These are phyloP conservation scores for Ctenoplectra terminalis DNA, from an alignment of 1,140 invertebrate genomes.

Conservation along the genomic window DNA sequence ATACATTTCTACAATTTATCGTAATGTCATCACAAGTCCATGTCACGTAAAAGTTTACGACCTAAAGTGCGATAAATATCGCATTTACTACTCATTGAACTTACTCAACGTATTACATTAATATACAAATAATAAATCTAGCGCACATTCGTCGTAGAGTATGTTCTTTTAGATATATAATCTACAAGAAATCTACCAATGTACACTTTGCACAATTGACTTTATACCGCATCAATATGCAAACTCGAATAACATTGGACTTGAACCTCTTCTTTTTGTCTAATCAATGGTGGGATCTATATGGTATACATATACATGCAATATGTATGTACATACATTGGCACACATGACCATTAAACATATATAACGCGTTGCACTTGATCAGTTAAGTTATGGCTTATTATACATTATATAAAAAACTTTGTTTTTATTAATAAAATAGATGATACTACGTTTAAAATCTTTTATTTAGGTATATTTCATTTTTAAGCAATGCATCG, in stretches of 20 bases:
- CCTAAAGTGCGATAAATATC: conserved; percentile 24
- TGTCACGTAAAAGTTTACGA: conserved; percentile 16
- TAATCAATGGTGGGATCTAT: conserved; percentile 34
- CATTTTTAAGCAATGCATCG: not conserved
- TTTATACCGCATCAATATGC: not conserved
- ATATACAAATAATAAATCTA: conserved; percentile 21
- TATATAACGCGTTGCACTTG: not conserved
- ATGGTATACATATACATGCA: no score
- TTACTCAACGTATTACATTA: conserved; percentile 12
- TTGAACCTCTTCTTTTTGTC: conserved; percentile 48
- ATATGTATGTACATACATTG: not conserved
- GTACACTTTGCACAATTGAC: not conserved
- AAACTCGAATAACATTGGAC: conserved; percentile 40
- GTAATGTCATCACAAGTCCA: conserved; percentile 26
- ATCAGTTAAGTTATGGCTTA: not conserved
- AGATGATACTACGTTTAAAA: not conserved
- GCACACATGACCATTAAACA: not conserved
- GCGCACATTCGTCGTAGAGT: not conserved
- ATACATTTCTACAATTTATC: conserved; percentile 66
- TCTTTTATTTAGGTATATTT: not conserved
- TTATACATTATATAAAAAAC: not conserved
- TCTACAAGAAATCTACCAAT: not conserved
- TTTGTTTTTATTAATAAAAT: not conserved
- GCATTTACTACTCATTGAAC: conserved; percentile 19
- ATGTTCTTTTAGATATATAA: conserved; percentile 17